These are phyloP conservation scores for Phalanger gymnotis DNA, from an alignment of 2,797 vertebrate genomes.

Conservation along the genomic window DNA sequence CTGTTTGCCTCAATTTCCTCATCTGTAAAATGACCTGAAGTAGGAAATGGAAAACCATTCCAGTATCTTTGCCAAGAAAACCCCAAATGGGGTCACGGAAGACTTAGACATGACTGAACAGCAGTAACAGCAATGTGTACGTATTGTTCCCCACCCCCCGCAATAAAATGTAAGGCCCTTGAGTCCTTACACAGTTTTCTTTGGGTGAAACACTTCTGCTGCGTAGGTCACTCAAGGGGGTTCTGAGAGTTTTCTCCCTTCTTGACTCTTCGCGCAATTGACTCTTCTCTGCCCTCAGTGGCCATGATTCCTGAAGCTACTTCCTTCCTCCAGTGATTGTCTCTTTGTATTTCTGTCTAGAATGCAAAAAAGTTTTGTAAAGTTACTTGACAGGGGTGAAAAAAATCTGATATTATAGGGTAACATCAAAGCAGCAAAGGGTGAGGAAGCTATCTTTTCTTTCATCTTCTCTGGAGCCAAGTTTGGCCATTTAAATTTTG, in stretches of 20 bases:
- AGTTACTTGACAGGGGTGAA: not conserved
- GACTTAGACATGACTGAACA: not conserved
- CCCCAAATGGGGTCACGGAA: not conserved
- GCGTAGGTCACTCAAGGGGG: not conserved
- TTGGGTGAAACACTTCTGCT: not conserved
- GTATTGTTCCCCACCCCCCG: not conserved
- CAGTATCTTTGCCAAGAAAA: not conserved
- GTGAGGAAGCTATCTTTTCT: not conserved
- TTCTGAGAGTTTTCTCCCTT: not conserved
- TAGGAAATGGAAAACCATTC: not conserved
- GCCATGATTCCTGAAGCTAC: not conserved
- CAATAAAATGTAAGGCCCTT: not conserved
- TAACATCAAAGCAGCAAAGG: not conserved
- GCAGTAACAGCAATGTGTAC: not conserved
- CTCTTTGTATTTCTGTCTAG: not conserved
- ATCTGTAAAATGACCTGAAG: not conserved
- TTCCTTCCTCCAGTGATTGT: not conserved
- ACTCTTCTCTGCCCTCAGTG: not conserved
- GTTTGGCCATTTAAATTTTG: not conserved
- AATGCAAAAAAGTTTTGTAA: not conserved
- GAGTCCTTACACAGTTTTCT: not conserved
- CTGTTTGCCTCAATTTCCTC: not conserved
- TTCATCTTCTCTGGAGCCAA: not conserved
- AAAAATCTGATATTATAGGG: not conserved
- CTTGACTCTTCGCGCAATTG: not conserved